These are phyloP conservation scores for Stenotaenia linearis DNA, from an alignment of 2,888 invertebrate genomes.

Conservation along the genomic window DNA sequence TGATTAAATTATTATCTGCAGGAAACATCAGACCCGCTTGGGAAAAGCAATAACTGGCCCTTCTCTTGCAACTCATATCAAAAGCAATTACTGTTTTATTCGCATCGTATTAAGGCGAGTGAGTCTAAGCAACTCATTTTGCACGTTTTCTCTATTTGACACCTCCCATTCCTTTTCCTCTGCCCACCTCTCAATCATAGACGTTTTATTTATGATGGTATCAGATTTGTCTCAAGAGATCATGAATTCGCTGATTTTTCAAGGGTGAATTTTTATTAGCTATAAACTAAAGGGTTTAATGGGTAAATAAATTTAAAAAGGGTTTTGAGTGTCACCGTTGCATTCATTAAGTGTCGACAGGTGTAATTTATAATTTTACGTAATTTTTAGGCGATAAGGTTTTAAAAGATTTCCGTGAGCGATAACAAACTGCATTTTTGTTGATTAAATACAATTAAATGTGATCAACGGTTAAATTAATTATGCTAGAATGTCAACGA, in stretches of 20 bases:
- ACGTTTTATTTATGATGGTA: neutral
- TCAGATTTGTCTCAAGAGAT: neutral
- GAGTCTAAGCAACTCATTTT: neutral
- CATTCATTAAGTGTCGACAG: neutral
- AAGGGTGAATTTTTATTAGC: neutral
- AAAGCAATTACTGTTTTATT: slow-evolving; percentile 15
- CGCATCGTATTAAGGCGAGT: neutral
- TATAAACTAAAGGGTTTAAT: neutral
- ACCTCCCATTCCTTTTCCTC: too few relatives aligned
- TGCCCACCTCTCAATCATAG: neutral
- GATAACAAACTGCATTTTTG: too few relatives aligned
- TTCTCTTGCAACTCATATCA: slow-evolving; percentile 14
- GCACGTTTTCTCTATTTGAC: too few relatives aligned
- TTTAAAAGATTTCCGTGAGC: neutral
- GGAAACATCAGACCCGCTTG: slow-evolving; percentile 11
- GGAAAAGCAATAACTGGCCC: slow-evolving; percentile 15
- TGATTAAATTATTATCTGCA: slow-evolving; percentile 19
- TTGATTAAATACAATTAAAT: neutral
- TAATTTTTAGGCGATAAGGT: neutral
- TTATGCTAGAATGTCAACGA: neutral
- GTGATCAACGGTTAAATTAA: neutral
- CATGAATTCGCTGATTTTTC: neutral
- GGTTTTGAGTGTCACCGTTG: neutral
- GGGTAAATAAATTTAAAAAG: neutral
- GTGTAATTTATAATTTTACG: neutral